Base-by-base conservation (phyloP, 2,113 vertebrate genomes). In the Amblyopsis rosae region DNA sequence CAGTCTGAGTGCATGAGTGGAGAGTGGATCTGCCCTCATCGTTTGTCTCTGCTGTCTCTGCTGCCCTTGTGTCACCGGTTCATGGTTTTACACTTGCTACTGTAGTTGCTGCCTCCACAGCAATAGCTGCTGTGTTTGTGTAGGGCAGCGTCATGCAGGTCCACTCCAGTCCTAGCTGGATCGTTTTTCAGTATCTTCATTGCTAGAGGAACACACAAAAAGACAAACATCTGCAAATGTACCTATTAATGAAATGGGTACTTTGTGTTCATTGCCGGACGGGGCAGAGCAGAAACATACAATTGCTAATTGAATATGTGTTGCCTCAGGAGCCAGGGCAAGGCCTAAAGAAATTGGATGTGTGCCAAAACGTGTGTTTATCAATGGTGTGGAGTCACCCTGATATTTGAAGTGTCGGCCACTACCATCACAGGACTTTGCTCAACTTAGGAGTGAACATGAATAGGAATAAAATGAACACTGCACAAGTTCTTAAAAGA, bases 161-260 rank as follows among this genome's bases (percentile, higher is more conserved):
- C 95, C 72, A 98, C 96, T 10, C 95, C 96, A 1, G 87, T 66
- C 79, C 94, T 92, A 90, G 92, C 94, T 64, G 95, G 92, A 57
- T 99, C 96, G 0, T 88, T 98, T 93, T 96, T 99, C 75, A 96
- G 96, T 82, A 99, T 93, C 86, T 98, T 98, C 92, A 96, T 98
- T 59, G 97, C 97, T 99, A 56, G 51, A 61, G n/a, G 11, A 33
- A 46, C 2, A 53, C 12, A 56, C 3, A 47, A 1, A 12, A 15
- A 12, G 46, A 73, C 9, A 57, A 49, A 50, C 11, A 60, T 61
- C 12, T 45, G 15, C 11, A 15, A 50, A 1, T 50, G 15, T n/a
- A 53, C 51, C n/a, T 53, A 53, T 41, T 3, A 41, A 41, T 41
- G 3, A 41, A 41, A 41, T 41, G 35, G 35, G 35, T 41, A 41